Evolutionary conservation across 2,888 invertebrate genomes (phyloP), one percentile per base, ranked within the genome.

Genomic region (Leucophenga maculata): DNA sequence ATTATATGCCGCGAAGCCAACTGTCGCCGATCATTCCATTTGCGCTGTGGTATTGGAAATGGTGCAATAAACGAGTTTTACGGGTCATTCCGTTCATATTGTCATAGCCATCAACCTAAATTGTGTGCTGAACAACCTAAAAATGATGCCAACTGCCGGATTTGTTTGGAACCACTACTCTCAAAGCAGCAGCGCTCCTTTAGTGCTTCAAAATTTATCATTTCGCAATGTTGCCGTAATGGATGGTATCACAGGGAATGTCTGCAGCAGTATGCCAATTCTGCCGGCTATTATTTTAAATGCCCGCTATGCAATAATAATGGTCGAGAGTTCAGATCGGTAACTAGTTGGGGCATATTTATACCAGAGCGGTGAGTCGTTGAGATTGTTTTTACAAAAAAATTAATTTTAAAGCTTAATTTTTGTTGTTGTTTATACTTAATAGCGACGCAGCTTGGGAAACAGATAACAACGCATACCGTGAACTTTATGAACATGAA

Each of bases 401-500:
- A 14, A 50, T 48, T 52, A n/a, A n/a, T n/a, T n/a, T n/a, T n/a
- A n/a, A n/a, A 9, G 39, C 20, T 6, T 16, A 6, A 1, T 6
- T n/a, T 14, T 16, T 59, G 52, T 46, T 39, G n/a, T 22, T 26
- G 2, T 26, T 26, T 26, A 26, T 3, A 26, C 77, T 82, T 13
- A n/a, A n/a, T 86, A 94, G 94, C 78, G 96, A 96, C 86, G 96
- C 96, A 0, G 91, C 94, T 0, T 96, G 96, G 96, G 96, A 96
- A 83, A 81, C 91, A 13, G 93, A 91, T 73, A 93, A 94, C 1
- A 91, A 94, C 81, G 95, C 95, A 0, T 96, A 91, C 87, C 90
- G 91, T 0, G 95, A 94, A 70, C 90, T 95, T 52, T 89, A 92
- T 18, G 91, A 92, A 70, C 87, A 93, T 0, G 91, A 92, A 2